A percentile compares a stretch with the other conserved stretches of the same genome.
Conservation (phyloP, 2,888 invertebrate genomes). For the Axea sp. region DNA sequence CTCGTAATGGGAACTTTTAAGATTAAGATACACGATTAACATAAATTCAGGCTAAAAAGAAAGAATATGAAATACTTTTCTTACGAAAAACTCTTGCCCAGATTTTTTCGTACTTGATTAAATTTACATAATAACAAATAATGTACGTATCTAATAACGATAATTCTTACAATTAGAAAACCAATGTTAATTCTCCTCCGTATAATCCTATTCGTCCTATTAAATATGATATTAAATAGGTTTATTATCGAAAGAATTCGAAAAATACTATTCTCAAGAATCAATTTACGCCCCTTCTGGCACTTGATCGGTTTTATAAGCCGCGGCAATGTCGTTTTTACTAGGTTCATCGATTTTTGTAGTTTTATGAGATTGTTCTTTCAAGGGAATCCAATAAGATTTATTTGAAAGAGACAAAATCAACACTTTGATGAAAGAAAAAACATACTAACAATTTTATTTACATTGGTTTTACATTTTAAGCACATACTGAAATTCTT, state of each 20-base stretch:
- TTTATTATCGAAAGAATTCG: constrained; percentile 29
- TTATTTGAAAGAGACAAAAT: constrained; percentile 41
- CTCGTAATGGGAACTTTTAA: constrained; percentile 30
- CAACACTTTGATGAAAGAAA: constrained; percentile 24
- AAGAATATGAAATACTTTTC: no score
- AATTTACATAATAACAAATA: no score
- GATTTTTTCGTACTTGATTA: no score
- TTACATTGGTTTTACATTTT: constrained; percentile 21
- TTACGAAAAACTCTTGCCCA: no score
- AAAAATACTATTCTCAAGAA: constrained; percentile 44
- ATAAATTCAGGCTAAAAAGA: background rate
- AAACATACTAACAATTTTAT: constrained; percentile 17
- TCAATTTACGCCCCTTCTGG: constrained; percentile 50
- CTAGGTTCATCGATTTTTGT: constrained; percentile 46
- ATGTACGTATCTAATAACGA: no score
- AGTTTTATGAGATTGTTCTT: constrained; percentile 48
- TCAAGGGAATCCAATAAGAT: constrained; percentile 42
- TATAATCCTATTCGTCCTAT: no score
- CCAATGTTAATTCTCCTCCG: no score
- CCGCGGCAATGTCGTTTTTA: constrained; percentile 39
- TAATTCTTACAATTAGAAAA: no score
- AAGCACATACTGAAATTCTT: constrained; percentile 6
- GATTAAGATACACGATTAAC: constrained; percentile 27
- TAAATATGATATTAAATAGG: constrained; percentile 40
- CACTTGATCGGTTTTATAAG: constrained; percentile 47